These are phyloP conservation scores for Poeciliopsis prolifica DNA, from an alignment of 2,113 vertebrate species.

Conservation along the genomic window DNA sequence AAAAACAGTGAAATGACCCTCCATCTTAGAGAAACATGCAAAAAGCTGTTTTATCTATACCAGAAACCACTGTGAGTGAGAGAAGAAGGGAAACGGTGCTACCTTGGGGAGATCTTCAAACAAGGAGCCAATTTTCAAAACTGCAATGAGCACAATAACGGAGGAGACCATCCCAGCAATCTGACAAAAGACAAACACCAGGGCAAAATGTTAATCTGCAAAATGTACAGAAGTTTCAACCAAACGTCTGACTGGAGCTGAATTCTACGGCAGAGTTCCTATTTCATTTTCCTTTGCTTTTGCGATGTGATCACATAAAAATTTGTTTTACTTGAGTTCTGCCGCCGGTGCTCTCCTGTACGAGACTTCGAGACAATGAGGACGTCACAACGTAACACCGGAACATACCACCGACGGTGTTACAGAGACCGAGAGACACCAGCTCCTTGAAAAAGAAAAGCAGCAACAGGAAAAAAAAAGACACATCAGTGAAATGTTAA, in stretches of 20 bases:
- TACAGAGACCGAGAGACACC: conserved; percentile 88
- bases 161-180: conserved; percentile 84
- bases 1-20: not conserved
- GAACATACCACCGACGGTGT: conserved; percentile 88
- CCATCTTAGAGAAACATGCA: too few relatives aligned
- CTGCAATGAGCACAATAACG: conserved; percentile 86
- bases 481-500: not conserved
- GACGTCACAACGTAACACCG: conserved; percentile 90
- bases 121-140: conserved; percentile 89
- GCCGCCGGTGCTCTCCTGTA: conserved; percentile 91
- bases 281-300: conserved; percentile 4
- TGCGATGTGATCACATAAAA: not conserved
- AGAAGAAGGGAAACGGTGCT: not conserved
- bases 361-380: conserved; percentile 91
- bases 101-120: conserved; percentile 91
- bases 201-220: not conserved
- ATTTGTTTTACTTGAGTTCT: conserved; percentile 87
- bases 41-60: too few relatives aligned
- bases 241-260: not conserved
- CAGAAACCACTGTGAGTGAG: too few relatives aligned
- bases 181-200: conserved; percentile 68
- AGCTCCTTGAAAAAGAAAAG: conserved; percentile 82
- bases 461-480: not conserved
- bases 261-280: not conserved
- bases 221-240: not conserved